Evolutionary conservation across 2,888 invertebrate genomes (phyloP).

Genomic region (Leptopilina syphax): DNA sequence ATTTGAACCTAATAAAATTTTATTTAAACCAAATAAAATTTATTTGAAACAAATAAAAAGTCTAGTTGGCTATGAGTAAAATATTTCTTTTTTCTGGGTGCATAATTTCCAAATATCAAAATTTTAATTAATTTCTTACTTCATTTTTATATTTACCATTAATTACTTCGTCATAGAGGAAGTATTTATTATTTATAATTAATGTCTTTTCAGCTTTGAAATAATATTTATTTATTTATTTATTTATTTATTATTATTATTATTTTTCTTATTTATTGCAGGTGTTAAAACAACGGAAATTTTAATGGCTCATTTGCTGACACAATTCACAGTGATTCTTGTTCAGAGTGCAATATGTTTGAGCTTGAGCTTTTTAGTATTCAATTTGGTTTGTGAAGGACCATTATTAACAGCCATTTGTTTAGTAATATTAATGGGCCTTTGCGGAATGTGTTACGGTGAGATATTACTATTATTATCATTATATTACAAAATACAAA

Average conservation of each 20-base stretch:
- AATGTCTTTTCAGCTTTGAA: neutral
- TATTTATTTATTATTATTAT: neutral
- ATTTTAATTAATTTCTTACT: no score
- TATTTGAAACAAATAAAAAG: no score
- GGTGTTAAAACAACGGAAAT: slow-evolving; percentile 89
- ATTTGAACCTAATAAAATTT: no score
- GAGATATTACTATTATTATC: slow-evolving; percentile 51
- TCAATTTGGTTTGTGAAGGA: slow-evolving; percentile 82
- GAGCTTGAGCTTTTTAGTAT: slow-evolving; percentile 81
- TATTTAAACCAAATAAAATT: no score
- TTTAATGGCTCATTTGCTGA: slow-evolving; percentile 86
- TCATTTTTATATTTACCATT: no score
- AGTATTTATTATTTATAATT: no score
- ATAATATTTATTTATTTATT: neutral
- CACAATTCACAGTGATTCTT: slow-evolving; percentile 86
- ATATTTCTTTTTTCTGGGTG: no score
- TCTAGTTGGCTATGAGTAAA: no score
- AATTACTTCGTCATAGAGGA: no score
- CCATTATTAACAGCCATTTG: slow-evolving; percentile 80
- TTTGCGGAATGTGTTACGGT: slow-evolving; percentile 92
- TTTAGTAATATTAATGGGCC: slow-evolving; percentile 84
- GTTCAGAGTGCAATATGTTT: slow-evolving; percentile 84
- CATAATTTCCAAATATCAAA: no score
- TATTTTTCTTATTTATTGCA: slow-evolving; percentile 52
- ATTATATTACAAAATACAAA: neutral